A percentile compares a stretch with the other conserved stretches of the same genome.
Evolutionary conservation across 2,888 invertebrate genomes (phyloP).

Genomic region (Andricus quercusramuli): DNA sequence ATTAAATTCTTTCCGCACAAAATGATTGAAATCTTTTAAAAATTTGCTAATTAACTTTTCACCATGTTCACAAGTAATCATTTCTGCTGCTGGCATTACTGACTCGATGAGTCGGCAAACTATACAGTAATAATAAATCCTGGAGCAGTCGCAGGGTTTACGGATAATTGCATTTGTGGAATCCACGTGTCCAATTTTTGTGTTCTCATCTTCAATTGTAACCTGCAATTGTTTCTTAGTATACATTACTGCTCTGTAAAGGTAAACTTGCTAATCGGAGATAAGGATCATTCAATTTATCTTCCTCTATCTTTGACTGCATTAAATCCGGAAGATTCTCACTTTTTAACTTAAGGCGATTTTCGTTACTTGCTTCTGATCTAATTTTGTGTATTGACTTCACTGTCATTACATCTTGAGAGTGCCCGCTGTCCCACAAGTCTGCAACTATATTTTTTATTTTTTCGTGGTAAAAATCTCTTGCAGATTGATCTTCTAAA

Average conservation of each 20-base stretch:
- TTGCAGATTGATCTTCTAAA: conserved; percentile 27
- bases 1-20: not conserved
- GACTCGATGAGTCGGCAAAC: not conserved
- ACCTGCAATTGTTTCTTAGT: not conserved
- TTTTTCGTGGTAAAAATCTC: not conserved
- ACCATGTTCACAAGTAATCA: not conserved
- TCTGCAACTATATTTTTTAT: not conserved
- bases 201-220: too few relatives aligned
- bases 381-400: not conserved
- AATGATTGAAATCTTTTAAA: not conserved
- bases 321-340: not conserved
- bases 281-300: not conserved
- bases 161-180: too few relatives aligned
- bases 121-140: too few relatives aligned
- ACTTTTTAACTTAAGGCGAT: not conserved
- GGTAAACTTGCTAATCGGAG: not conserved
- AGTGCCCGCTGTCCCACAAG: not conserved
- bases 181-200: too few relatives aligned
- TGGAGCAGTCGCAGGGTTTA: too few relatives aligned
- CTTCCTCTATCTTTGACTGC: not conserved
- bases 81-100: not conserved
- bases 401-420: not conserved
- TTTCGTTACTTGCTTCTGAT: not conserved
- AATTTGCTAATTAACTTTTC: not conserved
- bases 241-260: not conserved